Evolutionary conservation across 2,888 invertebrate genomes (phyloP), one percentile per base, ranked within the genome.

Genomic region (Erebia palarica): DNA sequence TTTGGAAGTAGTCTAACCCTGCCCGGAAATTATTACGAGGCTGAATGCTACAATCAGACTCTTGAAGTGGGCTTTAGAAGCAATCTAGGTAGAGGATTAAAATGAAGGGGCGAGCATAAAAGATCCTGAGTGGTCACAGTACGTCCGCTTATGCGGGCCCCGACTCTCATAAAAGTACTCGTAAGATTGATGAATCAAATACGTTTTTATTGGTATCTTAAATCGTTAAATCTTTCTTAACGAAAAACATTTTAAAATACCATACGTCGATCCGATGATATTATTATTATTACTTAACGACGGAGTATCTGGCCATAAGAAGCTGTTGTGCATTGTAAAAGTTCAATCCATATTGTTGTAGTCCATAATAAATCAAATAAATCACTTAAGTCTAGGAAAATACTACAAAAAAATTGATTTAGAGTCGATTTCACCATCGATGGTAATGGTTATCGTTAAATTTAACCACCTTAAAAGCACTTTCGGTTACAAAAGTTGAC

Each of bases 11-110:
- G 14, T 27, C 27, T 36, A 16, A 10, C 60, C 16, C 60, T 58
- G 57, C 57, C 21, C 3, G 21, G 11, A 57, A 21, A 57, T 57
- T 57, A 58, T 27, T 21, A 14, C 18, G 55, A 18, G 5, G 14
- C 60, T 42, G 60, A 60, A 60, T 60, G 27, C 16, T 44, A 60
- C 42, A 60, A 44, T 60, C 60, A 60, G 60, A 60, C 42, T 44
- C 16, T 60, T 42, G n/a, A 16, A 60, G 60, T 60, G 42, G 60
- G 60, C 42, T 21, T 42, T 59, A 21, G 36, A 44, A 42, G 60
- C 60, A 60, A 60, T 60, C 42, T 44, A 60, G 57, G 57, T 21
- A 58, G 57, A 58, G 27, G 57, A 58, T 58, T 27, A 27, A 58
- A 58, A 58, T 58, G 57, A 58, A 27, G 57, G 21, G 14, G 57